Conservation (phyloP, 2,113 vertebrate genomes). For the Erythrocercus mccallii region DNA sequence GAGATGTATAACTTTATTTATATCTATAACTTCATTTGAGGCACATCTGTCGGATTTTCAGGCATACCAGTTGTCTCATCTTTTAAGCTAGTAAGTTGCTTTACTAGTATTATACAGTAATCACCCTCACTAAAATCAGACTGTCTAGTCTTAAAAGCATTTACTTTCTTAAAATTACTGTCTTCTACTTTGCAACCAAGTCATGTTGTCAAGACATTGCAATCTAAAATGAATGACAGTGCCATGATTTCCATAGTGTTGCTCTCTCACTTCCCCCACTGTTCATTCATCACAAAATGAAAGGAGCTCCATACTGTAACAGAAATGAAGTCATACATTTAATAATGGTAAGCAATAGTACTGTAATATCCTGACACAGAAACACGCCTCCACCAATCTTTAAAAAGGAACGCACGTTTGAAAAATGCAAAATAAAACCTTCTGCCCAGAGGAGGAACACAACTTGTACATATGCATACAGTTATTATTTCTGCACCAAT, state of each 20-base stretch:
- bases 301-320: neutral
- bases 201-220: neutral
- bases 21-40: neutral
- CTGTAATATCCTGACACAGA: neutral
- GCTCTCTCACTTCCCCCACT: neutral
- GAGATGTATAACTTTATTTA: neutral
- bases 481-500: neutral
- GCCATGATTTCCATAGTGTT: neutral
- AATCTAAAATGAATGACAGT: slow-evolving; percentile 6
- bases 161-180: slow-evolving; percentile 20
- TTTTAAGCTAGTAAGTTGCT: neutral
- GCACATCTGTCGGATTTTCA: neutral
- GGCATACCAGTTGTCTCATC: neutral
- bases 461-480: neutral
- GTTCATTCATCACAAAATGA: slow-evolving; percentile 26
- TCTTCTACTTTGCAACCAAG: neutral
- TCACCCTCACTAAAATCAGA: neutral
- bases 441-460: neutral
- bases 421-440: neutral
- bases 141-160: slow-evolving; percentile 14
- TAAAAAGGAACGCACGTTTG: neutral
- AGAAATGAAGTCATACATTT: neutral
- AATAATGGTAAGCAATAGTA: neutral
- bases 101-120: neutral
- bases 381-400: neutral